Evolutionary conservation across 2,888 invertebrate species (phyloP).

Genomic region (Drosophila picticornis): DNA sequence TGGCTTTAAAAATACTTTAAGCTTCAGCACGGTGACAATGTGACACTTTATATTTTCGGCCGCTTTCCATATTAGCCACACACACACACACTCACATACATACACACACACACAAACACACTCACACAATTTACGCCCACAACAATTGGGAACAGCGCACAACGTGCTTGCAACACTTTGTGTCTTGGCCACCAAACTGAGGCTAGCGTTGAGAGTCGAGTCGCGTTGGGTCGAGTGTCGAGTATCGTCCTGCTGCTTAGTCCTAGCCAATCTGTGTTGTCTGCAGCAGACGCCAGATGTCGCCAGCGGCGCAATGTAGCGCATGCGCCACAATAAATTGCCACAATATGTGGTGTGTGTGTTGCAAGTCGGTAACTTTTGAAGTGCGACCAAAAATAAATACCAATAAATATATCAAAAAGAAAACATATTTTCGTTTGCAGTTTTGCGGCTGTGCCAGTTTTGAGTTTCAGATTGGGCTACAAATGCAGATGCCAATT

Average conservation of each 20-base stretch:
- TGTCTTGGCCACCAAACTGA: constrained; percentile 33
- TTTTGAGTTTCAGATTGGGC: constrained; percentile 42
- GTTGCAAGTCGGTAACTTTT: constrained; percentile 54
- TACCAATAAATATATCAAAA: constrained; percentile 76
- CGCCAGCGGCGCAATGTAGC: constrained; percentile 50
- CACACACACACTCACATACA: constrained; percentile 28
- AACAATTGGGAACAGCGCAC: constrained; percentile 10
- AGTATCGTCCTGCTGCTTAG: constrained; percentile 19
- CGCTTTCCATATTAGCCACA: constrained; percentile 42
- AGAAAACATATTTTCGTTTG: constrained; percentile 26
- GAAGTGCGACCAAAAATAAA: constrained; percentile 67
- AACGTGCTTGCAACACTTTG: constrained; percentile 28
- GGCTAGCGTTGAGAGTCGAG: constrained; percentile 12
- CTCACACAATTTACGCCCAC: constrained; percentile 30
- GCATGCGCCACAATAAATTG: constrained; percentile 69
- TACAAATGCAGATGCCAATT: constrained; percentile 14
- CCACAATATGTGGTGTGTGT: constrained; percentile 10
- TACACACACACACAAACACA: constrained; percentile 5
- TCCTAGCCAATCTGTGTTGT: constrained; percentile 46
- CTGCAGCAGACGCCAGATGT: constrained; percentile 64
- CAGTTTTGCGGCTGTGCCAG: constrained; percentile 43
- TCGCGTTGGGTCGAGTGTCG: constrained; percentile 2
- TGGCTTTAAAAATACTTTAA: constrained; percentile 52
- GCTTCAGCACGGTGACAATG: constrained; percentile 59
- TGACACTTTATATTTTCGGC: constrained; percentile 43